These are phyloP conservation scores for Acropora tenuis DNA, from an alignment of 64 coral and sea anemone species.

Conservation along the genomic window DNA sequence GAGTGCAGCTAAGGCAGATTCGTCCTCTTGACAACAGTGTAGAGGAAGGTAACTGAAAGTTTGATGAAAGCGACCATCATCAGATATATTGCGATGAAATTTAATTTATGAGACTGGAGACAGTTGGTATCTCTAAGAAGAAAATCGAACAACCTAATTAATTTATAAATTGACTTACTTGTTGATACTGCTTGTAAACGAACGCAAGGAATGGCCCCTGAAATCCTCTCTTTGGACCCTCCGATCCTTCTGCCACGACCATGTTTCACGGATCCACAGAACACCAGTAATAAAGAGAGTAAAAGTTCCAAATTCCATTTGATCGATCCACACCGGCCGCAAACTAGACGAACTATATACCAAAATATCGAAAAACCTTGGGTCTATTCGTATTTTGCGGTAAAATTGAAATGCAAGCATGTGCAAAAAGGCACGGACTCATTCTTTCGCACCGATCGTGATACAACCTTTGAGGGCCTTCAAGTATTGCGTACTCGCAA, in stretches of 20 bases:
- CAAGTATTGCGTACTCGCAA: neutral
- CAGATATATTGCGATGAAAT: neutral
- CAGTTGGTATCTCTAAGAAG: neutral
- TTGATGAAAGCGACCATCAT: too few relatives aligned
- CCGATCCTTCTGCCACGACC: too few relatives aligned
- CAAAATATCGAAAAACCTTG: conserved; percentile 13
- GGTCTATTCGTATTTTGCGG: conserved; percentile 1
- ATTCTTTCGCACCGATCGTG: neutral
- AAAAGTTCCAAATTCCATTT: too few relatives aligned
- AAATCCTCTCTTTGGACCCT: neutral
- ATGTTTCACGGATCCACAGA: neutral
- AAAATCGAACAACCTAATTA: neutral
- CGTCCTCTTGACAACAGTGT: too few relatives aligned
- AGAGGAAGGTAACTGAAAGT: too few relatives aligned
- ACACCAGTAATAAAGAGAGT: neutral
- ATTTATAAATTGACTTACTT: neutral
- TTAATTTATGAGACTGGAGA: too few relatives aligned
- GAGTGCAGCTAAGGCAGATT: too few relatives aligned
- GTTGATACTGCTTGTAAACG: neutral
- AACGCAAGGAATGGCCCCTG: neutral
- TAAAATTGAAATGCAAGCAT: conserved; percentile 5
- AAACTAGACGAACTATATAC: neutral
- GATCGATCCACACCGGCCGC: neutral
- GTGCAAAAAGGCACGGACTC: neutral
- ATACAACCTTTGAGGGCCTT: neutral